phyloP scores from a whole-genome alignment of 1,140 invertebrate genomes.

The Capitella teleta region DNA sequence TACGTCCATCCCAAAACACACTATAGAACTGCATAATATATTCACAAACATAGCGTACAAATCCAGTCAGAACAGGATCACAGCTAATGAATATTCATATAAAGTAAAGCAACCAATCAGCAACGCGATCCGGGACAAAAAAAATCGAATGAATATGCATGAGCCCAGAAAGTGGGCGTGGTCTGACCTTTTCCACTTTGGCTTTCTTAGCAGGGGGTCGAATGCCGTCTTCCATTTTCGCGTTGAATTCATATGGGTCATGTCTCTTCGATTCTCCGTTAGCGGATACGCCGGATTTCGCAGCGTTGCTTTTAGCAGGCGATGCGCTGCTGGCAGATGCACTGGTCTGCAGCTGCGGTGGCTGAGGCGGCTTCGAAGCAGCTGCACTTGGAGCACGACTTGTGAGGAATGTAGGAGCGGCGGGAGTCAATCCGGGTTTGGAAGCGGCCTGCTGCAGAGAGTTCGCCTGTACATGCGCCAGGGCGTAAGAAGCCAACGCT shows the following conservation, averaged over 20 bases:
- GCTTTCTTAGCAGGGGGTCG: background rate
- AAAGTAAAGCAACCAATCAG: background rate
- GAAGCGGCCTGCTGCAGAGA: too few relatives aligned
- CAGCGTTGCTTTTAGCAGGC: background rate
- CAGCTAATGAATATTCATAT: background rate
- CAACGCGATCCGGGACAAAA: too few relatives aligned
- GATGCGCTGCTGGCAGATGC: background rate
- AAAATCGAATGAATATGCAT: too few relatives aligned
- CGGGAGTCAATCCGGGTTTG: background rate
- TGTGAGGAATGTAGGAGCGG: background rate
- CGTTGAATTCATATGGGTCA: slow-evolving; percentile 7
- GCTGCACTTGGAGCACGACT: background rate
- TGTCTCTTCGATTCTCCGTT: background rate
- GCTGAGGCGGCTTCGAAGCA: background rate
- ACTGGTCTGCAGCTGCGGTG: background rate
- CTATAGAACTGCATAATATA: too few relatives aligned
- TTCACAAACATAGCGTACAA: too few relatives aligned
- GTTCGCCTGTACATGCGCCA: too few relatives aligned
- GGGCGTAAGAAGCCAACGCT: too few relatives aligned
- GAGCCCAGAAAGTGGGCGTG: too few relatives aligned
- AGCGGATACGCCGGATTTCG: background rate
- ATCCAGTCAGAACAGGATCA: too few relatives aligned
- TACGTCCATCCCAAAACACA: too few relatives aligned
- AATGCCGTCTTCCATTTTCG: slow-evolving; percentile 5
- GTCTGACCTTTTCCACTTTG: slow-evolving; percentile 5